A percentile compares a stretch with the other conserved stretches of the same genome.
Evolutionary conservation across 2,797 vertebrate genomes (phyloP).

Genomic region (Aplochiton taeniatus): DNA sequence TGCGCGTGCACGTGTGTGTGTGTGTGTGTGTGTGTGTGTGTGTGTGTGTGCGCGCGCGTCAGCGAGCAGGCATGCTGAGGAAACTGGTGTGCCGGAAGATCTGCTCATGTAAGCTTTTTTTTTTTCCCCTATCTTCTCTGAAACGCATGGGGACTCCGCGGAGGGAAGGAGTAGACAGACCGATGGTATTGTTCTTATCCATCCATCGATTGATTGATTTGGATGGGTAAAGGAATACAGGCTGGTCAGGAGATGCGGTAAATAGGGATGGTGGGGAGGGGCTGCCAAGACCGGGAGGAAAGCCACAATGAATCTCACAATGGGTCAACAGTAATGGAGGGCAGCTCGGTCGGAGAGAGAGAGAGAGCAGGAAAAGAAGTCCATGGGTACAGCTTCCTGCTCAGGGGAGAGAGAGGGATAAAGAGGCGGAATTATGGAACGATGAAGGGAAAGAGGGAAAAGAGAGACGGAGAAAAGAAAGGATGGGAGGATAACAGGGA

Average conservation of each 20-base stretch:
- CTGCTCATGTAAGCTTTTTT: constrained; percentile 73
- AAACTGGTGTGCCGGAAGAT: constrained; percentile 77
- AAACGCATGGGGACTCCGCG: too few species aligned
- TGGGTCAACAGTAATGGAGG: too few species aligned
- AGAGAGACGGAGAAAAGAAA: background rate
- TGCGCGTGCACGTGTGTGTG: constrained; percentile 14
- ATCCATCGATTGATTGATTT: too few species aligned
- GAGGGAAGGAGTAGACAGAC: too few species aligned
- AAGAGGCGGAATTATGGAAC: background rate
- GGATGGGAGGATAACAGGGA: background rate
- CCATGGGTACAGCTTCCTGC: constrained; percentile 53
- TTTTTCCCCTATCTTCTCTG: background rate
- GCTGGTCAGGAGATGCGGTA: too few species aligned
- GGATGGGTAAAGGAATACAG: too few species aligned
- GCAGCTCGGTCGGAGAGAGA: too few species aligned
- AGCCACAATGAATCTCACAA: too few species aligned
- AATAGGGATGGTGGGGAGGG: too few species aligned
- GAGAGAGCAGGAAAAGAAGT: constrained; percentile 32
- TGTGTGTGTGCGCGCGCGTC: constrained; percentile 1
- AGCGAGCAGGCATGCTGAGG: constrained; percentile 66
- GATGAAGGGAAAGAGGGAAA: background rate
- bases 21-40: constrained; percentile 12
- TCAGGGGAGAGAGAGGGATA: constrained; percentile 39
- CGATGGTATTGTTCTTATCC: too few species aligned
- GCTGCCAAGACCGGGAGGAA: too few species aligned